Evolutionary conservation across 2,888 invertebrate genomes (phyloP), one percentile per base, ranked within the genome.

Genomic region (Blastobasis adustella): DNA sequence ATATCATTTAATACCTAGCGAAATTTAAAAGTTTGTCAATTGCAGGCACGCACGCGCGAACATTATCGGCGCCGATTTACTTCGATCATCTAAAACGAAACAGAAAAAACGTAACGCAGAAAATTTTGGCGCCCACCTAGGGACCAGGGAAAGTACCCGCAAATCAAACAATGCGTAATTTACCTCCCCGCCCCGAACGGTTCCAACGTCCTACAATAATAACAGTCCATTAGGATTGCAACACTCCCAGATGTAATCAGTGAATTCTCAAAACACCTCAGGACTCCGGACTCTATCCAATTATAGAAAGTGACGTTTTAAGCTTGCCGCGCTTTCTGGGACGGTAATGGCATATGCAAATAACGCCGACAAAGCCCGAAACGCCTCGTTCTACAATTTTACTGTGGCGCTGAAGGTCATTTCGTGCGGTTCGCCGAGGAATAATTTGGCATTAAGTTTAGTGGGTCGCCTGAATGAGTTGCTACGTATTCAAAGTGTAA

Each of bases 271-370:
- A 47, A 50, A 54, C 54, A 10, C 46, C 49, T 48, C 48, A 49
- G 51, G 48, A 23, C 23, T 23, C 23, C 51, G 49, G 49, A 23
- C 23, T 23, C 52, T 56, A 54, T 58, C 56, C 55, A 58, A 58
- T 58, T 58, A 58, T 48, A 49, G 36, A 43, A 55, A 53, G 50
- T 58, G 54, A 49, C 54, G 51, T 53, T 55, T 55, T 54, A 53
- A 56, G 50, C 48, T 52, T 54, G 49, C 53, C 54, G 50, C 44
- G 51, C 47, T 49, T 53, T 53, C 49, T 55, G 49, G 54, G 51
- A 45, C 47, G 37, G 52, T 54, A 48, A 47, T 49, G 56, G 56
- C 49, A 53, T 55, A 55, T 56, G 54, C 55, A 58, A 56, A 58
- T 56, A 56, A 44, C 45, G 46, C 23, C 47, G 47, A 41, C 36